A percentile compares a stretch with the other conserved stretches of the same genome.
Evolutionary conservation across 1,140 invertebrate genomes (phyloP).

Genomic region (Schlechtendalia chinensis): DNA sequence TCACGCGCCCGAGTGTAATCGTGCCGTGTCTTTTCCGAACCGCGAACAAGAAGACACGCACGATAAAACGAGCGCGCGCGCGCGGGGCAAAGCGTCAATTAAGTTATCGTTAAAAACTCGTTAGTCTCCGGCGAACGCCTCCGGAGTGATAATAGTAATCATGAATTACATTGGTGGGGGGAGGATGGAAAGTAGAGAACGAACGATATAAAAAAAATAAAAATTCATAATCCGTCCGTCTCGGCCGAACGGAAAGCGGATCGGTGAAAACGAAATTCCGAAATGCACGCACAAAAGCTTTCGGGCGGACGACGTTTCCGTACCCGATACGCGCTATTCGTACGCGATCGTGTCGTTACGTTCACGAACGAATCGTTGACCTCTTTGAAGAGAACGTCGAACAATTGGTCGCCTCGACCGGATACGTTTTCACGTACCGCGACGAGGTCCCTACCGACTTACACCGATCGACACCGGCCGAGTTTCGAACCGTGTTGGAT

Average conservation of each 20-base stretch:
- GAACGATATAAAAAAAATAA: background rate
- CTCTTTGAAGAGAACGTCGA: too few species aligned
- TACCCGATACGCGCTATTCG: too few species aligned
- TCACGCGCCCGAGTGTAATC: slow-evolving; percentile 43
- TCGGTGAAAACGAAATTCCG: slow-evolving; percentile 23
- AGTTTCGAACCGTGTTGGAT: too few species aligned
- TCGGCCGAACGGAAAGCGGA: background rate
- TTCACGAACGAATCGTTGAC: too few species aligned
- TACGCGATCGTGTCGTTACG: too few species aligned
- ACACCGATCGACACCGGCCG: too few species aligned
- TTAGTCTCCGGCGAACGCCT: slow-evolving; percentile 30
- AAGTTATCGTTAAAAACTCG: slow-evolving; percentile 49
- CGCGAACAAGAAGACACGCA: slow-evolving; percentile 36
- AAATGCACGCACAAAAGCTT: background rate
- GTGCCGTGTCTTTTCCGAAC: slow-evolving; percentile 28
- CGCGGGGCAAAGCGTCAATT: slow-evolving; percentile 29
- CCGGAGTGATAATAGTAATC: slow-evolving; percentile 37
- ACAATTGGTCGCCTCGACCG: too few species aligned
- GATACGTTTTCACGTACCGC: too few species aligned
- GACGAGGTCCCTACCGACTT: too few species aligned
- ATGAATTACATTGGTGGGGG: background rate
- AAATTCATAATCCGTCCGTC: background rate
- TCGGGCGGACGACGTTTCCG: too few species aligned
- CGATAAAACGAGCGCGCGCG: background rate
- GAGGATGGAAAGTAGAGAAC: background rate